Base-by-base conservation (phyloP, 2,113 vertebrate genomes). In the Forbesichthys agassizii region DNA sequence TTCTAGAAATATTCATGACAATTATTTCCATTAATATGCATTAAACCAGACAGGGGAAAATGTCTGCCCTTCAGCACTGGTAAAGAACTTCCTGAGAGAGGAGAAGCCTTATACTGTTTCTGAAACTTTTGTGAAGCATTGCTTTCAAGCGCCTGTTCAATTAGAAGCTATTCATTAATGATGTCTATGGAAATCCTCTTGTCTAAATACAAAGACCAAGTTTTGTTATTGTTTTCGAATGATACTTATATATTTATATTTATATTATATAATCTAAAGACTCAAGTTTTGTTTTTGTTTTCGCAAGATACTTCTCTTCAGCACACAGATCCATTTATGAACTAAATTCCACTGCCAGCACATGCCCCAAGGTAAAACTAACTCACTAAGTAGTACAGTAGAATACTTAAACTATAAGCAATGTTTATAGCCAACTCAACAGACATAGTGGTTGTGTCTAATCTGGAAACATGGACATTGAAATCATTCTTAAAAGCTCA, bases 11-110 rank as follows among this genome's bases (percentile, higher is more conserved):
- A 12, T 14, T 12, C 10, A 12, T 11, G 52, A 64, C 51, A 74
- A 46, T 58, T 62, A 48, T 68, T 72, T 80, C 68, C 4, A 42
- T 42, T 42, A 42, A 5, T 42, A 8, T 42, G 36, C 7, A 42
- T 42, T 42, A 6, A 42, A 42, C 36, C n/a, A 10, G 61, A 60
- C 54, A 61, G 16, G 55, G 73, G 60, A 75, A 72, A 72, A 68
- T 68, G 72, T 52, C 36, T 56, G 46, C 54, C 27, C 33, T 7
- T 64, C 5, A 53, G 12, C 11, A 16, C 13, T 52, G 8, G 54
- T 48, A 68, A 54, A 64, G 13, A 68, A 18, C 54, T n/a, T 52
- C 53, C 47, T 9, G 48, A 33, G 57, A 47, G 36, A 65, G 33
- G 33, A 54, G 42, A 42, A 42, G 57, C 27, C 8, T 20, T 48